phyloP scores from a whole-genome alignment of 2,113 vertebrate species.

The Silurus glanis region DNA sequence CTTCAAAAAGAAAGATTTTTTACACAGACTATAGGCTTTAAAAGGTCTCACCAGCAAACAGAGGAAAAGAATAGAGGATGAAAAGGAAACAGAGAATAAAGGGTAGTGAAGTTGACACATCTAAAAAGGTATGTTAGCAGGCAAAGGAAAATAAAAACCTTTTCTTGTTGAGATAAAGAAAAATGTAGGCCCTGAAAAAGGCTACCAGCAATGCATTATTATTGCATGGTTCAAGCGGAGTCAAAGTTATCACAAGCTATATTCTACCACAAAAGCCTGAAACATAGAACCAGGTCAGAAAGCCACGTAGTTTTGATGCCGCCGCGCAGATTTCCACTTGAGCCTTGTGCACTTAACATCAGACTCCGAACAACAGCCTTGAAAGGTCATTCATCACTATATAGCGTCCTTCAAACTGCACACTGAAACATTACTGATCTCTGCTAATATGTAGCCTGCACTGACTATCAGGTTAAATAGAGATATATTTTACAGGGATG shows the following conservation, averaged over 20 bases:
- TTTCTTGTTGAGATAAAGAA: neutral
- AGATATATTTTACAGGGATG: constrained; percentile 37
- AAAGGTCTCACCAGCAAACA: neutral
- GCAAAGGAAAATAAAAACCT: neutral
- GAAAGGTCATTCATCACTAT: neutral
- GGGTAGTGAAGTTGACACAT: neutral
- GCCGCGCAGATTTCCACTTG: neutral
- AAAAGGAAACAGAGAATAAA: neutral
- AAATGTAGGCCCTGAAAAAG: neutral
- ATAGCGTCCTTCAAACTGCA: constrained; percentile 12
- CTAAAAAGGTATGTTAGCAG: neutral
- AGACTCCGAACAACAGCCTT: neutral
- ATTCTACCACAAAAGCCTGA: neutral
- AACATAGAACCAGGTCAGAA: neutral
- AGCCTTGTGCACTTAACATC: neutral
- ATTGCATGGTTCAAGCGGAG: neutral
- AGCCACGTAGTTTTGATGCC: neutral
- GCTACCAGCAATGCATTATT: constrained; percentile 12
- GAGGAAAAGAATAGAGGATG: neutral
- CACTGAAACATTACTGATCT: constrained; percentile 14
- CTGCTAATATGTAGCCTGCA: neutral
- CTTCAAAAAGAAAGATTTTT: neutral
- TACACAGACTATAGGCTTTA: neutral
- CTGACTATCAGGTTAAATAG: constrained; percentile 16
- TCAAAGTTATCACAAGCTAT: neutral